Conservation (phyloP, 2,797 vertebrate genomes). For the Rallus crepitans region DNA sequence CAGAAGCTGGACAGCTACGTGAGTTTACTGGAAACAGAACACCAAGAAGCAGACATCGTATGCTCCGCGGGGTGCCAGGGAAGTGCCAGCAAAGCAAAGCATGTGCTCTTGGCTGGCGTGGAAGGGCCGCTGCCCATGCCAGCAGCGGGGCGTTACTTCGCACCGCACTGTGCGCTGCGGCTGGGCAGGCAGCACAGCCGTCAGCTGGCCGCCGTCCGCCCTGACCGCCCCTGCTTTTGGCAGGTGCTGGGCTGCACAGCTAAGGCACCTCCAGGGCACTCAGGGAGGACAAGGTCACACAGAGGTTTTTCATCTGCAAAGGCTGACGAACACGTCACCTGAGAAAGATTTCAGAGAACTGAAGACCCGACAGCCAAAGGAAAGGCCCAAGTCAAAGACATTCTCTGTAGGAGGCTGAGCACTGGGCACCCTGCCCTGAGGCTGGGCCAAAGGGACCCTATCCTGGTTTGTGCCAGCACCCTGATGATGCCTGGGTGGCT, state of each 20-base stretch:
- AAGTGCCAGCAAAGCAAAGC: neutral
- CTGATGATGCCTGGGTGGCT: neutral
- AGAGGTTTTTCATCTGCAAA: fast-evolving
- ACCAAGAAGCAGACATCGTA: neutral
- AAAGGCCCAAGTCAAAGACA: neutral
- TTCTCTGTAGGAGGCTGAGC: neutral
- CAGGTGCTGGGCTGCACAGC: neutral
- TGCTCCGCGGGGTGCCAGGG: neutral
- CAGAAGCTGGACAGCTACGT: neutral
- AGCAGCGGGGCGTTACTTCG: neutral
- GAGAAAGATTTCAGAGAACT: neutral
- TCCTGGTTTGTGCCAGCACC: neutral
- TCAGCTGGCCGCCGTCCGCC: neutral
- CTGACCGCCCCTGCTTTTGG: fast-evolving
- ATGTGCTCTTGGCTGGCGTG: neutral
- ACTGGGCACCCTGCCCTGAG: neutral
- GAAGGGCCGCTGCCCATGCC: neutral
- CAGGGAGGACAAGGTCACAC: fast-evolving
- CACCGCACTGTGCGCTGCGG: fast-evolving
- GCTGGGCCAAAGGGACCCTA: neutral
- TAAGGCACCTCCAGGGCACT: neutral
- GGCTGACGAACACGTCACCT: fast-evolving
- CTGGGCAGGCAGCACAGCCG: neutral
- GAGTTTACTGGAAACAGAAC: neutral
- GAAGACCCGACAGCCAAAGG: neutral